phyloP scores from a whole-genome alignment of 2,888 invertebrate species.

The Spodoptera littoralis region DNA sequence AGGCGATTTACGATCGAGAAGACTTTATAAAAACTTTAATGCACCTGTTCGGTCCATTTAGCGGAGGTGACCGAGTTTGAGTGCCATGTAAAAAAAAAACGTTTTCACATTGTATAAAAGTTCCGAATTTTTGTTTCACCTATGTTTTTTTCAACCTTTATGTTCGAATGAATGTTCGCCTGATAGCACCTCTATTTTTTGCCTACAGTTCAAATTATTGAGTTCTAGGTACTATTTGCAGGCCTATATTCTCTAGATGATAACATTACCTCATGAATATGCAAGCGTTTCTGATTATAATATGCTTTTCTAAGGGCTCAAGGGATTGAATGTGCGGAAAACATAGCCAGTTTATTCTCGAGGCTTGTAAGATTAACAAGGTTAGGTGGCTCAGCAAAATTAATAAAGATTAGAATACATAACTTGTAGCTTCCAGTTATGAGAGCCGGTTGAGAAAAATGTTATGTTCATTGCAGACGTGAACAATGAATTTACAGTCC shows the following conservation, averaged over 20 bases:
- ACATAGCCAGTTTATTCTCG: constrained; percentile 47
- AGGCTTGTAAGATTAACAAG: constrained; percentile 41
- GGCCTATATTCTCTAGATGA: constrained; percentile 45
- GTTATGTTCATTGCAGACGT: constrained; percentile 24
- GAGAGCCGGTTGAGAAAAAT: constrained; percentile 35
- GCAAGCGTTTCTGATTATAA: constrained; percentile 44
- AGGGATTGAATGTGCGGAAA: constrained; percentile 41
- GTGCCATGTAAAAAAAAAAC: constrained; percentile 52
- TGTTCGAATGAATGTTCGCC: constrained; percentile 31
- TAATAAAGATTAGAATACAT: constrained; percentile 49
- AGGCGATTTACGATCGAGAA: constrained; percentile 79
- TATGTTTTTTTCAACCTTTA: constrained; percentile 27
- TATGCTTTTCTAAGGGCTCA: constrained; percentile 45
- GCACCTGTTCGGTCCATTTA: constrained; percentile 83
- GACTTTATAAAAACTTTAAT: constrained; percentile 79
- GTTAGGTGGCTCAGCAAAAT: constrained; percentile 38
- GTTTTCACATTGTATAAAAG: constrained; percentile 55
- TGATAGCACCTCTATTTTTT: constrained; percentile 34
- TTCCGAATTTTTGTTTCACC: constrained; percentile 23
- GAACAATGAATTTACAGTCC: constrained; percentile 7
- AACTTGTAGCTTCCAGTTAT: constrained; percentile 41
- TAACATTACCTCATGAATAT: constrained; percentile 52
- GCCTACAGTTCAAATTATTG: constrained; percentile 6
- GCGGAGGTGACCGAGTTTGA: constrained; percentile 71
- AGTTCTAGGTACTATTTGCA: constrained; percentile 16